phyloP scores from a whole-genome alignment of 2,113 vertebrate genomes.

The Sula dactylatra region DNA sequence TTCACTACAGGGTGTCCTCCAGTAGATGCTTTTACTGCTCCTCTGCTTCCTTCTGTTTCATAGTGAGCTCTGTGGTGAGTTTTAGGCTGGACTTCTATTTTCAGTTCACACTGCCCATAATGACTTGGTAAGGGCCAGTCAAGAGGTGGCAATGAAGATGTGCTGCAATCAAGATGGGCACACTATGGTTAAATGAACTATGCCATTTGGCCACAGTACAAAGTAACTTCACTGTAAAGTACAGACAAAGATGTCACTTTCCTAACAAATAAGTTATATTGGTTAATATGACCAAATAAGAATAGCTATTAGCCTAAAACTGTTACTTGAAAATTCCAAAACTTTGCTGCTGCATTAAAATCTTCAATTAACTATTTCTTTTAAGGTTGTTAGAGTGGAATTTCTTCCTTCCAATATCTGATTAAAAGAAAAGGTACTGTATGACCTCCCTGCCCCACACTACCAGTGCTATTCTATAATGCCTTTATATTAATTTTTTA shows the following conservation, averaged over 20 bases:
- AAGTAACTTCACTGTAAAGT: not conserved
- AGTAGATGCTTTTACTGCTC: conserved; percentile 93
- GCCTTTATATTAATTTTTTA: not conserved
- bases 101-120: conserved; percentile 93
- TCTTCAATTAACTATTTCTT: not conserved
- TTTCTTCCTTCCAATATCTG: not conserved
- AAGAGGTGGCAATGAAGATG: conserved; percentile 93
- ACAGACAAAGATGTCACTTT: not conserved
- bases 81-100: conserved; percentile 98
- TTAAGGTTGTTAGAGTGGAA: not conserved
- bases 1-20: conserved; percentile 96
- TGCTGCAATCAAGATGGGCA: conserved; percentile 78
- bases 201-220: not conserved
- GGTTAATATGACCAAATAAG: not conserved
- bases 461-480: not conserved
- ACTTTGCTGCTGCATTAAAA: not conserved
- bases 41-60: conserved; percentile 97
- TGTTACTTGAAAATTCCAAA: not conserved
- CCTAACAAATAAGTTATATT: not conserved
- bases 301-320: not conserved
- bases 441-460: not conserved
- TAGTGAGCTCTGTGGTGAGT: conserved; percentile 98
- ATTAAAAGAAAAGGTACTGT: not conserved
- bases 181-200: not conserved
- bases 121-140: conserved; percentile 96